Percentiles rank a stretch among this genome's conserved stretches.
Conservation (phyloP, 2,888 invertebrate genomes). For the Hoplodrina ambigua region DNA sequence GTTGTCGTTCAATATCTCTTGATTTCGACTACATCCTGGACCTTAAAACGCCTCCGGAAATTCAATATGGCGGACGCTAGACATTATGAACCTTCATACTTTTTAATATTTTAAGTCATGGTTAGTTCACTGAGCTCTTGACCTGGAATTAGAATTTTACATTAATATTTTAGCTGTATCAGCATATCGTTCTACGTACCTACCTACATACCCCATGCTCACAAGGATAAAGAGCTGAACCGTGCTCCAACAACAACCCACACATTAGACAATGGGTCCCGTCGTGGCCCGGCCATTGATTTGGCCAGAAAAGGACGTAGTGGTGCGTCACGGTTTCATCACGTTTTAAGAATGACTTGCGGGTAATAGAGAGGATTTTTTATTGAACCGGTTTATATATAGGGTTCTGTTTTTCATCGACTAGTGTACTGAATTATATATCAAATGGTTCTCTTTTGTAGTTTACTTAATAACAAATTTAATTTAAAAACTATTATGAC, state of each 20-base stretch:
- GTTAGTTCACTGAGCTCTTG: neutral
- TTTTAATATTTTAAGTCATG: neutral
- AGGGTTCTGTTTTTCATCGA: neutral
- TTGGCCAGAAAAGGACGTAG: conserved; percentile 22
- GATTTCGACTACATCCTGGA: neutral
- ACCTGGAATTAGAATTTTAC: neutral
- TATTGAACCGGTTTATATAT: neutral
- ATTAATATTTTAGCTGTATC: conserved; percentile 3
- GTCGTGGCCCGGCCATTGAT: conserved; percentile 26
- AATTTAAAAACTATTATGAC: neutral
- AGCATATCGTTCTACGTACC: neutral
- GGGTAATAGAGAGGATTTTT: neutral
- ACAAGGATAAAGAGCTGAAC: conserved; percentile 40
- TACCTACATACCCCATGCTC: conserved; percentile 15
- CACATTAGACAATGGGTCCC: conserved; percentile 36
- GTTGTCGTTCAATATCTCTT: neutral
- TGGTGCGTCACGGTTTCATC: conserved; percentile 33
- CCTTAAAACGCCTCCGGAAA: neutral
- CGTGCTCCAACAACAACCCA: conserved; percentile 33
- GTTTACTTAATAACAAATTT: neutral
- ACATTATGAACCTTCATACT: neutral
- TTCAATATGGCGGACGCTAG: conserved; percentile 6
- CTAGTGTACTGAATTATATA: neutral
- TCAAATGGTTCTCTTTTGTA: neutral
- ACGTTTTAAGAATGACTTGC: conserved; percentile 29